phyloP scores from a whole-genome alignment of 2,888 invertebrate species.

The Drosophila putrida region DNA sequence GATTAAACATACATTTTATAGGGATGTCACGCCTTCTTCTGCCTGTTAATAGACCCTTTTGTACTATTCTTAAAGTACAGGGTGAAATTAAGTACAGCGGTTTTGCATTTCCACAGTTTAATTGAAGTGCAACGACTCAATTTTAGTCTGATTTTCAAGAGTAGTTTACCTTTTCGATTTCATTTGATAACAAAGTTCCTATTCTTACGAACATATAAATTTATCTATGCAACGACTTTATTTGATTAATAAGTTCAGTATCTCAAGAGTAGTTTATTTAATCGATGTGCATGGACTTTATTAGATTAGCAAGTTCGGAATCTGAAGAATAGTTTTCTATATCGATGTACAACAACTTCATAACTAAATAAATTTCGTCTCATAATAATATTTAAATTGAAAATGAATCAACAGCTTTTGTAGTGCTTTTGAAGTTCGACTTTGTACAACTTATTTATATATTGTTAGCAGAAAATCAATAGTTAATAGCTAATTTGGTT shows the following conservation, averaged over 20 bases:
- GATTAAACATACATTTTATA: too few relatives aligned
- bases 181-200: too few relatives aligned
- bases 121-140: too few relatives aligned
- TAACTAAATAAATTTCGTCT: background rate
- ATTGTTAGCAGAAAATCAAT: slow-evolving; percentile 35
- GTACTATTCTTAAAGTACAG: too few relatives aligned
- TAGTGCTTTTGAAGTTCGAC: background rate
- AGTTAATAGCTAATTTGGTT: slow-evolving; percentile 1
- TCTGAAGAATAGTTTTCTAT: background rate
- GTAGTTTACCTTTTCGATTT: too few relatives aligned
- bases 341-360: background rate
- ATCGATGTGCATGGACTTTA: background rate
- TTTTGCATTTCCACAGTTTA: background rate
- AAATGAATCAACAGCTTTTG: background rate
- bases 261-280: background rate
- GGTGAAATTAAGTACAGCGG: too few relatives aligned
- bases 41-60: too few relatives aligned
- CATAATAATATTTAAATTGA: background rate
- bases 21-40: too few relatives aligned
- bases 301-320: background rate
- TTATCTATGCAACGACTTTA: background rate
- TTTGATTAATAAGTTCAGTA: background rate
- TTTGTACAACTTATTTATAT: background rate
- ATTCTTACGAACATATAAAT: too few relatives aligned
- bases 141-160: too few relatives aligned